Evolutionary conservation across 2,113 vertebrate species (phyloP).

Genomic region (Tauraco erythrolophus): DNA sequence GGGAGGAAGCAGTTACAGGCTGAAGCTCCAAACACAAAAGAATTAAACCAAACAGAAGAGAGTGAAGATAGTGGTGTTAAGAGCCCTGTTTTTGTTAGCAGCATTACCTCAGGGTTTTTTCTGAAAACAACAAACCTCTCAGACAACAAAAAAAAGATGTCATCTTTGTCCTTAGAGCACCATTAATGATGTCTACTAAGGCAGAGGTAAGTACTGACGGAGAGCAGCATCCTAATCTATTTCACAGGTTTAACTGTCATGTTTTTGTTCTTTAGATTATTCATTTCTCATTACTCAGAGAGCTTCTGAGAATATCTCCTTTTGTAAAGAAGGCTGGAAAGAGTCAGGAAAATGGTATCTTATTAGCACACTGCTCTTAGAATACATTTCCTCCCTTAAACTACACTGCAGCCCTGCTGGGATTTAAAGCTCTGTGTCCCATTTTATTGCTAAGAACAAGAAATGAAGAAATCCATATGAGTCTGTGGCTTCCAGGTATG

Average conservation of each 20-base stretch:
- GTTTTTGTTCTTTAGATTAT: not conserved
- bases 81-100: not conserved
- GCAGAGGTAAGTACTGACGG: not conserved
- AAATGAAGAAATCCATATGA: slow-evolving; percentile 35
- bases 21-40: not conserved
- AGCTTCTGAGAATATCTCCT: not conserved
- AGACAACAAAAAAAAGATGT: not conserved
- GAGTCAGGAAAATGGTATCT: not conserved
- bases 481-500: not conserved
- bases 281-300: not conserved
- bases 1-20: not conserved
- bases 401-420: not conserved
- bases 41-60: not conserved
- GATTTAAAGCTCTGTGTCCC: not conserved
- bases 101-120: not conserved
- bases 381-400: slow-evolving; percentile 21
- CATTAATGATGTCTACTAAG: not conserved
- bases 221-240: not conserved
- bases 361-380: slow-evolving; percentile 22
- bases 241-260: not conserved
- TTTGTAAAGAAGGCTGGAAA: not conserved
- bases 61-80: not conserved
- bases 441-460: slow-evolving; percentile 37
- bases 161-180: not conserved
- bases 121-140: slow-evolving; percentile 4